phyloP scores from a whole-genome alignment of 2,797 vertebrate species.

The Silurus lanzhouensis region DNA sequence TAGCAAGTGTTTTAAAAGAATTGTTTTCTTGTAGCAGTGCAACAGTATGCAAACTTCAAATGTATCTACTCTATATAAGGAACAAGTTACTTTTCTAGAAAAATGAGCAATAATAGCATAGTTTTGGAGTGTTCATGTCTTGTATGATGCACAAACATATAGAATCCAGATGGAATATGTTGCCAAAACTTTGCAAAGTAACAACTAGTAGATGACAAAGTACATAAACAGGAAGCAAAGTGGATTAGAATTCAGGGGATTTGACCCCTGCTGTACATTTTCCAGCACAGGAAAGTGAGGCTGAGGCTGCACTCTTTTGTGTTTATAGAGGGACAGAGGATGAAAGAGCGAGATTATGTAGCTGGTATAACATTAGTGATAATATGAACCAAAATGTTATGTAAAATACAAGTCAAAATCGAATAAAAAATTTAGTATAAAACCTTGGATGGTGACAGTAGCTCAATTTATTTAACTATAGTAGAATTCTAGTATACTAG shows the following conservation, averaged over 20 bases:
- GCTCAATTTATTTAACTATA: background rate
- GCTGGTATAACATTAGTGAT: background rate
- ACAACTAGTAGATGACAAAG: background rate
- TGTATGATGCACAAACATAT: background rate
- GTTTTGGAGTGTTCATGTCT: background rate
- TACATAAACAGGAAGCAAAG: slow-evolving; percentile 12
- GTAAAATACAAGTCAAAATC: no score
- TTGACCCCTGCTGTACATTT: background rate
- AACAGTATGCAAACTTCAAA: no score
- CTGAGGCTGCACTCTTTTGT: background rate
- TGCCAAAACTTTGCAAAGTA: background rate
- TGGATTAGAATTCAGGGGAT: background rate
- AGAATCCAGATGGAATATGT: background rate
- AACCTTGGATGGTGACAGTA: background rate
- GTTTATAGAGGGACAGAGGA: background rate
- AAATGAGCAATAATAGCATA: background rate
- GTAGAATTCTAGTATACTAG: no score
- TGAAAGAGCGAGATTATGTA: background rate
- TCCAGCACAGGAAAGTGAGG: background rate
- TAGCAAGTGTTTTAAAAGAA: background rate
- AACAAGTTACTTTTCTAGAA: no score
- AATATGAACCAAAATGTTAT: background rate
- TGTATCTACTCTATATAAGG: no score
- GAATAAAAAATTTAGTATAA: no score
- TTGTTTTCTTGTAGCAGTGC: no score